A percentile compares a stretch with the other conserved stretches of the same genome.
Conservation (phyloP, 2,888 invertebrate species). For the Euclidia mi region DNA sequence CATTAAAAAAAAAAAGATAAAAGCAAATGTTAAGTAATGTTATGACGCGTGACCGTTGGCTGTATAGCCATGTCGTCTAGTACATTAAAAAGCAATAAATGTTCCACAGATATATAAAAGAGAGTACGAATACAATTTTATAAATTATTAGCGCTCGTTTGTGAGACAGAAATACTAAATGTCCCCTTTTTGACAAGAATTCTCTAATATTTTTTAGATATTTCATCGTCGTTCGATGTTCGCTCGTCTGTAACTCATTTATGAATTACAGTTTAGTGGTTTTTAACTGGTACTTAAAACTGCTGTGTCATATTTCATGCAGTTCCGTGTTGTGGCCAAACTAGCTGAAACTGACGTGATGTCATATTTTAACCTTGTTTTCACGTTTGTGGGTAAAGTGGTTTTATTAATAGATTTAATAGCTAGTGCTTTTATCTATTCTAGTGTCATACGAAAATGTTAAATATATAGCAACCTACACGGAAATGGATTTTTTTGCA, state of each 20-base stretch:
- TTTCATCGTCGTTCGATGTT: conserved; percentile 17
- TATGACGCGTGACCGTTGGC: conserved; percentile 75
- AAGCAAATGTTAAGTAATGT: conserved; percentile 67
- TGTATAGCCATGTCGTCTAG: conserved; percentile 74
- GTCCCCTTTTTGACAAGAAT: conserved; percentile 40
- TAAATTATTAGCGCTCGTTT: conserved; percentile 68
- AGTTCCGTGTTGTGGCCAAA: conserved; percentile 8
- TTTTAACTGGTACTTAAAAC: conserved; percentile 28
- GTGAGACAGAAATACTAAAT: conserved; percentile 57
- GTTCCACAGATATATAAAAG: conserved; percentile 65
- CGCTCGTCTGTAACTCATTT: conserved; percentile 24
- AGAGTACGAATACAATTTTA: conserved; percentile 60
- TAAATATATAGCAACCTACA: too few species aligned
- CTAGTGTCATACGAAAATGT: too few species aligned
- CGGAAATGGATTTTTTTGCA: too few species aligned
- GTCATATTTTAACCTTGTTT: background rate
- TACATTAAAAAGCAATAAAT: conserved; percentile 83
- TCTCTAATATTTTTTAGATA: conserved; percentile 39
- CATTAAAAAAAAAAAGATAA: conserved; percentile 74
- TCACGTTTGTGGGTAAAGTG: background rate
- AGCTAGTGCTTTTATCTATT: too few species aligned
- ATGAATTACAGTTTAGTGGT: conserved; percentile 16
- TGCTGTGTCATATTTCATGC: conserved; percentile 10
- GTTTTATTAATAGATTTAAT: background rate
- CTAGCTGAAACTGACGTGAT: background rate